These are phyloP conservation scores for Pitangus sulphuratus DNA, from an alignment of 2,797 vertebrate species.

Conservation along the genomic window DNA sequence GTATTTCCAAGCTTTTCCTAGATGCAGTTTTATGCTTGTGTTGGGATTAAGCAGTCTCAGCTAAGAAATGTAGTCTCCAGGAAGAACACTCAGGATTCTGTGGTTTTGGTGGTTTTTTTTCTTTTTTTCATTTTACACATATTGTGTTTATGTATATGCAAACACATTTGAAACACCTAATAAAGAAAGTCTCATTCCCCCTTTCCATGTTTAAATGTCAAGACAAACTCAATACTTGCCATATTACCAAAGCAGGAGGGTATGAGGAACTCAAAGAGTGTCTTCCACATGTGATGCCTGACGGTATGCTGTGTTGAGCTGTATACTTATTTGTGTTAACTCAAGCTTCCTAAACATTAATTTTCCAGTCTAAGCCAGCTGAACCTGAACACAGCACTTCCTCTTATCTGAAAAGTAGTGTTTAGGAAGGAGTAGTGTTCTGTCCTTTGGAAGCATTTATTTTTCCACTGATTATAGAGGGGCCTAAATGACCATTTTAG, in stretches of 20 bases:
- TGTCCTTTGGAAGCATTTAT: background rate
- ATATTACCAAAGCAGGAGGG: background rate
- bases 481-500: background rate
- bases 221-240: background rate
- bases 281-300: background rate
- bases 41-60: background rate
- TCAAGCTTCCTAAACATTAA: background rate
- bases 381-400: background rate
- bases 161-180: background rate
- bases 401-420: background rate
- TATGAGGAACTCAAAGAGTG: background rate
- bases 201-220: background rate
- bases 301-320: background rate
- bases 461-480: background rate
- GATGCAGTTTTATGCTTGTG: background rate
- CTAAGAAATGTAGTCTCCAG: background rate
- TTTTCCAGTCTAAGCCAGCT: background rate
- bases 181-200: background rate
- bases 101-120: accelerated
- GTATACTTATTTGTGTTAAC: background rate
- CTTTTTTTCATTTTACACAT: background rate
- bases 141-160: background rate
- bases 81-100: background rate
- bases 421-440: background rate
- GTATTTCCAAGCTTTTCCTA: background rate